Evolutionary conservation across 1,140 invertebrate genomes (phyloP).

Genomic region (Lordiphosa stackelbergi): DNA sequence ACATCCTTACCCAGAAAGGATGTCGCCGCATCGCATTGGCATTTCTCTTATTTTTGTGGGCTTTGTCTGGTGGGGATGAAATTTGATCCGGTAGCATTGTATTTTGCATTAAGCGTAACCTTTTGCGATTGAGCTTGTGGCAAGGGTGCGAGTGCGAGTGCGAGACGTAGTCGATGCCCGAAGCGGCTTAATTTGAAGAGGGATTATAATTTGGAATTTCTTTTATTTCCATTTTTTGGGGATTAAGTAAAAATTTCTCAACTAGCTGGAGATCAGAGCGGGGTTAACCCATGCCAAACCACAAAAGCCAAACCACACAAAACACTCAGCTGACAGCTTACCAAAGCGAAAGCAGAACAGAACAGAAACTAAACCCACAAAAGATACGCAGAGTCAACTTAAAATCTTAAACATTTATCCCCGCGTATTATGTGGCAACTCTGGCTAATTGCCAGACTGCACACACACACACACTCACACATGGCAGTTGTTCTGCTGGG

Average conservation of each 20-base stretch:
- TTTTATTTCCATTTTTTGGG: background rate
- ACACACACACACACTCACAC: slow-evolving; percentile 15
- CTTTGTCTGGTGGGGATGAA: slow-evolving; percentile 76
- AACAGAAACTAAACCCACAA: slow-evolving; percentile 39
- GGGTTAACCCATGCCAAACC: slow-evolving; percentile 48
- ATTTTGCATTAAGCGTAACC: slow-evolving; percentile 74
- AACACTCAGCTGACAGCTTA: slow-evolving; percentile 50
- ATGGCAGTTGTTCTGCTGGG: slow-evolving; percentile 22
- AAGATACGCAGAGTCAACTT: slow-evolving; percentile 49
- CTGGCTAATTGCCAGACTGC: slow-evolving; percentile 66
- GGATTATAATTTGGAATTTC: slow-evolving; percentile 40
- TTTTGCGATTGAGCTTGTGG: slow-evolving; percentile 24
- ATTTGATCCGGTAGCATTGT: slow-evolving; percentile 70
- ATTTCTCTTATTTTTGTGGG: slow-evolving; percentile 47
- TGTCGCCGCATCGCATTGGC: slow-evolving; percentile 61
- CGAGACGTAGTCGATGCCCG: slow-evolving; percentile 32
- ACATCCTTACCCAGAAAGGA: slow-evolving; percentile 54
- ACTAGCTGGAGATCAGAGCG: slow-evolving; percentile 60
- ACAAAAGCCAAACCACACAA: slow-evolving; percentile 60
- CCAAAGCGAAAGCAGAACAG: slow-evolving; percentile 21
- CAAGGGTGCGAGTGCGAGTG: slow-evolving; percentile 47
- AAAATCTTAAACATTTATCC: slow-evolving; percentile 76
- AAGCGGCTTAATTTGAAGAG: slow-evolving; percentile 74
- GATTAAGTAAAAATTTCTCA: slow-evolving; percentile 33
- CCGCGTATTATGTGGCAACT: slow-evolving; percentile 76